Evolutionary conservation across 2,797 vertebrate species (phyloP).

Genomic region (Chanos chanos): DNA sequence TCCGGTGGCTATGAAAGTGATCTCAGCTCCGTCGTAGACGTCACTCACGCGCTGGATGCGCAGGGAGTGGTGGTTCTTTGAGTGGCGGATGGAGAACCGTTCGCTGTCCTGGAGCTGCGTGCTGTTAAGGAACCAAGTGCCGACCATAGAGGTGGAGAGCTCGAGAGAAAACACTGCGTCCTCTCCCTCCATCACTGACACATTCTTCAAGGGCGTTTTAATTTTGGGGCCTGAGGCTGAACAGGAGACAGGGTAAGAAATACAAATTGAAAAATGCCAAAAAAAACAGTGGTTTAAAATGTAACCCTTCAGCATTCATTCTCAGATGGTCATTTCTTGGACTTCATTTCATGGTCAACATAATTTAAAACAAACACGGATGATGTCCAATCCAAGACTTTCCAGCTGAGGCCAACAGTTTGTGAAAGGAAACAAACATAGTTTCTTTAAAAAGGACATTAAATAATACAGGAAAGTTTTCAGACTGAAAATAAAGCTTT

Average conservation of each 20-base stretch:
- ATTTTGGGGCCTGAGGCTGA: conserved; percentile 83
- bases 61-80: conserved; percentile 70
- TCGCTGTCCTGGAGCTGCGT: conserved; percentile 63
- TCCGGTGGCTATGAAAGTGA: conserved; percentile 80
- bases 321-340: too few species aligned
- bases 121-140: conserved; percentile 84
- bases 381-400: too few species aligned
- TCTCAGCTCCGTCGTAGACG: conserved; percentile 68
- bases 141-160: conserved; percentile 75
- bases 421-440: neutral
- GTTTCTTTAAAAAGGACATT: too few species aligned
- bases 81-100: conserved; percentile 60
- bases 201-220: conserved; percentile 64
- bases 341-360: too few species aligned
- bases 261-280: too few species aligned
- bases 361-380: too few species aligned
- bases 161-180: conserved; percentile 80
- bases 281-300: too few species aligned
- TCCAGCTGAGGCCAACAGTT: too few species aligned
- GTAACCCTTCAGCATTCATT: too few species aligned
- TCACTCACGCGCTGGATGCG: conserved; percentile 58
- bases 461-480: too few species aligned
- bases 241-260: neutral
- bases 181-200: conserved; percentile 67
- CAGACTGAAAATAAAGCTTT: too few species aligned